Base-by-base conservation (phyloP, 1,140 invertebrate species). In the Drosophila baimaii region DNA sequence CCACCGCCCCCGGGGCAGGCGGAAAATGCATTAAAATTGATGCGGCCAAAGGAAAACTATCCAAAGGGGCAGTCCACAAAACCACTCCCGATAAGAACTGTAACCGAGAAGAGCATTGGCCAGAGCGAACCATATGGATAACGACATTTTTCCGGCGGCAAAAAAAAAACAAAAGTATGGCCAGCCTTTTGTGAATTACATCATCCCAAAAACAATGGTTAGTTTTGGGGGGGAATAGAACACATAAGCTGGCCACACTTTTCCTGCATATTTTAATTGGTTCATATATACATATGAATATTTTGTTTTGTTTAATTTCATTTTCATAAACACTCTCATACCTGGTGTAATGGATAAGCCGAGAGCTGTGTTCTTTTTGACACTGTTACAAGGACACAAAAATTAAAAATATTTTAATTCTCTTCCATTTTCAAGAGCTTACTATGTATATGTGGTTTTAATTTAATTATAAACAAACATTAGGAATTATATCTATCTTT, bases 1-100 rank as follows among this genome's bases (percentile, higher is more conserved):
- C n/a, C n/a, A n/a, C n/a, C n/a, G n/a, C n/a, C n/a, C n/a, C n/a
- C n/a, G n/a, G 2, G 21, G 21, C 47, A 55, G 59, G 19, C 12
- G 2, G 39, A 64, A 52, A 63, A 39, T 54, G 51, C 51, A 54
- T 54, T 54, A 44, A 54, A 46, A 69, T 21, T 19, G 61, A 61
- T 61, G 65, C 35, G 41, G 23, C 39, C 39, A 69, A 52, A 52
- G 61, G 46, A 35, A 54, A 44, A 31, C 35, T 47, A 68, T 68
- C 33, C 17, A 44, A n/a, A 54, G 23, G 47, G 33, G 27, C 35
- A 37, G 52, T 35, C n/a, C 21, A 4, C 21, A 4, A 23, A 52
- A 9, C 33, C 65, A 43, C 17, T 43, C n/a, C 19, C 46, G 65
- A 69, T 69, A 66, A 69, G 62, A 33, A 44, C 46, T 31, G 8